phyloP scores from a whole-genome alignment of 2,113 vertebrate genomes.

The Mesembrinibis cayennensis region DNA sequence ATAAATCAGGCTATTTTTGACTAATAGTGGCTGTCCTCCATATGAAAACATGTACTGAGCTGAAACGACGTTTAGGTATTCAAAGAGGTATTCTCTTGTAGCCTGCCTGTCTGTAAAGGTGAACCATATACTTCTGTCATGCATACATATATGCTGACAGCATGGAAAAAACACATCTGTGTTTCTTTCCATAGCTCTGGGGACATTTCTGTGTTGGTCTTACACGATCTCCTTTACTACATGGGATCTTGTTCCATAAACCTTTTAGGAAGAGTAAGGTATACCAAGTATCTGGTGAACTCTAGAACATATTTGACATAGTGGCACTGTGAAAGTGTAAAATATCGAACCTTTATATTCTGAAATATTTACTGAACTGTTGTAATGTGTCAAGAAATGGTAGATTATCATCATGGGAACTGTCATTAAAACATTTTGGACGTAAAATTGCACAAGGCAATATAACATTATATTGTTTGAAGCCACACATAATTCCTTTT shows the following conservation, averaged over 20 bases:
- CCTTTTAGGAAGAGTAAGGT: slow-evolving; percentile 59
- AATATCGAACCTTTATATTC: neutral
- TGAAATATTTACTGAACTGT: neutral
- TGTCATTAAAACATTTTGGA: neutral
- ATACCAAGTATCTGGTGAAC: slow-evolving; percentile 58
- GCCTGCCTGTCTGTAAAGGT: slow-evolving; percentile 52
- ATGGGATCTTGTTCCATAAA: slow-evolving; percentile 78
- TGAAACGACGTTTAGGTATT: neutral
- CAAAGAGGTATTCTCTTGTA: slow-evolving; percentile 9
- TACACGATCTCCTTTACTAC: slow-evolving; percentile 68
- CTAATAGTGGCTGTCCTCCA: neutral
- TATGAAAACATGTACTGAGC: neutral
- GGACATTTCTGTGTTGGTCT: slow-evolving; percentile 76
- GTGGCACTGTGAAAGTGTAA: neutral
- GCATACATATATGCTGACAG: slow-evolving; percentile 73
- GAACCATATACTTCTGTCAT: neutral
- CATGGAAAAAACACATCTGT: slow-evolving; percentile 81
- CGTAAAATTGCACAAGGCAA: neutral
- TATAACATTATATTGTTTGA: neutral
- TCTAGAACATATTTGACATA: slow-evolving; percentile 51
- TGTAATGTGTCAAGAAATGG: neutral
- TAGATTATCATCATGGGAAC: neutral
- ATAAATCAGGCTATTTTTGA: neutral
- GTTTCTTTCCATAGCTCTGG: slow-evolving; percentile 81
- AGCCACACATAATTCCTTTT: neutral